Conservation (phyloP, 2,888 invertebrate genomes). For the Drosophila crucigera region DNA sequence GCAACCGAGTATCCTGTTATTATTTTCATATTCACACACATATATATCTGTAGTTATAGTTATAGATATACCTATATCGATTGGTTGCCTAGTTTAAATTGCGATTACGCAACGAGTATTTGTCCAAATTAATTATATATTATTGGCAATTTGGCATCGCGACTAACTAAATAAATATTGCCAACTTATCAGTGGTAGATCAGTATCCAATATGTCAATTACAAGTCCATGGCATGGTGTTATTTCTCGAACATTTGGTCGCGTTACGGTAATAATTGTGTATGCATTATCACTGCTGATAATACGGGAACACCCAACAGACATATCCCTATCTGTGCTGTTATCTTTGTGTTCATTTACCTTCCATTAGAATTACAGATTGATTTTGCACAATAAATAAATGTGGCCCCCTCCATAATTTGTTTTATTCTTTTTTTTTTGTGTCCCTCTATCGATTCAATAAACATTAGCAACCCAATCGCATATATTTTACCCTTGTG, state of each 20-base stretch:
- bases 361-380: constrained; percentile 69
- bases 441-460: constrained; percentile 31
- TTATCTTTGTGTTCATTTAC: constrained; percentile 58
- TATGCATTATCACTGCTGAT: constrained; percentile 67
- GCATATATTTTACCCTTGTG: neutral
- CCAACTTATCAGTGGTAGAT: constrained; percentile 35
- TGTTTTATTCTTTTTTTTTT: neutral
- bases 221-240: constrained; percentile 31
- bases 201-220: constrained; percentile 47
- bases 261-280: constrained; percentile 66
- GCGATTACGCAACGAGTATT: constrained; percentile 20
- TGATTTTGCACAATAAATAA: constrained; percentile 53
- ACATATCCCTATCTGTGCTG: constrained; percentile 1
- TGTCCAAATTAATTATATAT: constrained; percentile 36
- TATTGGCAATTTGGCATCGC: constrained; percentile 11
- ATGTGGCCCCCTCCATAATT: constrained; percentile 5
- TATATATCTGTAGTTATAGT: neutral
- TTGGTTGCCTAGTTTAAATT: constrained; percentile 24
- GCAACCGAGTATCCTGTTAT: neutral
- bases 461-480: constrained; percentile 29
- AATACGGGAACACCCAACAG: constrained; percentile 13
- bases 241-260: constrained; percentile 48
- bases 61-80: neutral
- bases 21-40: neutral
- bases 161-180: constrained; percentile 32